Evolutionary conservation across 2,888 invertebrate species (phyloP).

Genomic region (Zygaena filipendulae): DNA sequence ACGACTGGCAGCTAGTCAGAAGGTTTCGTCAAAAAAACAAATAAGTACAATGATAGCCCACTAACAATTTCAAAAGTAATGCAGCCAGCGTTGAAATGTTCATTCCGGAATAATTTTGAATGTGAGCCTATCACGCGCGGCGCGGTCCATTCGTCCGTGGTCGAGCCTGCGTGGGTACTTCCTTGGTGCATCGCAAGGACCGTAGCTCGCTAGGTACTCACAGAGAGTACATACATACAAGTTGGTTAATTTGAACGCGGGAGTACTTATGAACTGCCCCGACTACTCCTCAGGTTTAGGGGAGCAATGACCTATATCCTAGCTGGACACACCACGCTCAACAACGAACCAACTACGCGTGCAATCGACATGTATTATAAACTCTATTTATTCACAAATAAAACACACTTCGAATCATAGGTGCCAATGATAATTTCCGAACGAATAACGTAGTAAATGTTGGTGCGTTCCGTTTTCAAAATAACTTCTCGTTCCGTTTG

Average conservation of each 20-base stretch:
- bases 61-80: no score
- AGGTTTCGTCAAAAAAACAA: no score
- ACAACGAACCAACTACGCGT: constrained; percentile 41
- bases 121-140: background rate
- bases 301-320: constrained; percentile 69
- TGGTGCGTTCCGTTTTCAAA: no score
- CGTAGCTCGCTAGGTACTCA: constrained; percentile 45
- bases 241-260: constrained; percentile 64
- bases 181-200: no score
- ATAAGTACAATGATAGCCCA: no score
- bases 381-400: constrained; percentile 57
- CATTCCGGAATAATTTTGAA: no score
- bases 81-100: no score
- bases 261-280: constrained; percentile 61
- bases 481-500: no score
- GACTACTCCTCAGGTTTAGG: constrained; percentile 64
- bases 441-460: no score
- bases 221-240: constrained; percentile 59
- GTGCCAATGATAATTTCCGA: constrained; percentile 30
- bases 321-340: constrained; percentile 34
- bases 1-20: no score
- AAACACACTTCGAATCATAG: constrained; percentile 56
- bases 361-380: constrained; percentile 38
- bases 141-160: background rate
- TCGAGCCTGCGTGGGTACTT: background rate